phyloP scores from a whole-genome alignment of 2,888 invertebrate species.

The Cylindroiulus punctatus region DNA sequence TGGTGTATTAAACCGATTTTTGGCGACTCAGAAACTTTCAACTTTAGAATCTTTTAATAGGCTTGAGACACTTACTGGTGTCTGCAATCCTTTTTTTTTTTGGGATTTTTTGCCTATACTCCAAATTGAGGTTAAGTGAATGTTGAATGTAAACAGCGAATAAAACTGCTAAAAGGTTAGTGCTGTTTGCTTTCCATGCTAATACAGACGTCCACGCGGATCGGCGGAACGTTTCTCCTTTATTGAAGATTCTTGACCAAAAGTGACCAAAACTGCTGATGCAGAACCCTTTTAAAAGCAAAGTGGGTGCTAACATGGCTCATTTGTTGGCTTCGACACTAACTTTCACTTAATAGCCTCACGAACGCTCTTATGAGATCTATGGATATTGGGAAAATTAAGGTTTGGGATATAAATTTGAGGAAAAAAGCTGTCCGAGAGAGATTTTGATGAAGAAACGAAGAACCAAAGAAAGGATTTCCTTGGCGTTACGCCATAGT shows the following conservation, averaged over 20 bases:
- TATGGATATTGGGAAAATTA: conserved; percentile 16
- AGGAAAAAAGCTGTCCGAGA: neutral
- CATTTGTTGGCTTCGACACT: conserved; percentile 28
- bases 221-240: neutral
- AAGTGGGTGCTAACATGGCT: conserved; percentile 20
- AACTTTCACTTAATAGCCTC: conserved; percentile 14
- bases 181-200: neutral
- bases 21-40: neutral
- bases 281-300: conserved; percentile 24
- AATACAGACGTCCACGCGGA: neutral
- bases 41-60: neutral
- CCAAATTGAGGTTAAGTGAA: conserved; percentile 24
- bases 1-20: neutral
- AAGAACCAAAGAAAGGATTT: neutral
- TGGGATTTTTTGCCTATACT: neutral
- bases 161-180: conserved; percentile 30
- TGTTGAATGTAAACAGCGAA: neutral
- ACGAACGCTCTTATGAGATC: neutral
- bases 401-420: neutral
- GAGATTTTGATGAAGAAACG: conserved; percentile 13
- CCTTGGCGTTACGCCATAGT: neutral
- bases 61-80: neutral
- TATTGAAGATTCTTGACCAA: conserved; percentile 23
- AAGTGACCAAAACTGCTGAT: conserved; percentile 29
- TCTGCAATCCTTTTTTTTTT: neutral